Evolutionary conservation across 2,113 vertebrate genomes (phyloP).

Genomic region (Dromiciops gliroides): DNA sequence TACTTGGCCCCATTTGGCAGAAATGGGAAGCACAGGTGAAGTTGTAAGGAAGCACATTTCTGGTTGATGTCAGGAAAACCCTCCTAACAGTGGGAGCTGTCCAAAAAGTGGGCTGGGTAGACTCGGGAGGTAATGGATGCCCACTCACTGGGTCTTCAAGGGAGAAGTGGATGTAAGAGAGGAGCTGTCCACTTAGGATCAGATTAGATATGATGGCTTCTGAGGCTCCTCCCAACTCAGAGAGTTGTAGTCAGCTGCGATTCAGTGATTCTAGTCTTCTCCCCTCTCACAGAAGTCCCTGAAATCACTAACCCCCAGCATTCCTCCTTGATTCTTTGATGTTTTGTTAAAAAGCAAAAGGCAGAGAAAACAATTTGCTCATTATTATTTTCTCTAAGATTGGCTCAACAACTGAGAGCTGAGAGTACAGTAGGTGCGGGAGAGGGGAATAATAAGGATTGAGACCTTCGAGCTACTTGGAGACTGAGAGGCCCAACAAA

Average conservation of each 20-base stretch:
- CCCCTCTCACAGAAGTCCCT: background rate
- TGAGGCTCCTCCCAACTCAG: background rate
- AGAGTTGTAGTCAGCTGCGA: background rate
- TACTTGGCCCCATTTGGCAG: background rate
- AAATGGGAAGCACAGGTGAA: background rate
- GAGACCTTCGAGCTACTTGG: background rate
- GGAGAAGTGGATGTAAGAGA: background rate
- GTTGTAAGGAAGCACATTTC: background rate
- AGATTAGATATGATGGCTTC: background rate
- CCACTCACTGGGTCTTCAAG: background rate
- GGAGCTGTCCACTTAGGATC: background rate
- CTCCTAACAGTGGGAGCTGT: background rate
- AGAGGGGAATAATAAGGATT: background rate
- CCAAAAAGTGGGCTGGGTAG: background rate
- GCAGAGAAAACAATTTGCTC: background rate
- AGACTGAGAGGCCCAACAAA: background rate
- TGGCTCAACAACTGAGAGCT: background rate
- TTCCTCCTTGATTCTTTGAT: background rate
- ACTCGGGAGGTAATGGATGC: background rate
- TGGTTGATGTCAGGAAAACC: background rate
- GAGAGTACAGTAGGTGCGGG: background rate
- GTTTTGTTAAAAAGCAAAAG: background rate
- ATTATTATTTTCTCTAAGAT: background rate
- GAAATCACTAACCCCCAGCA: background rate
- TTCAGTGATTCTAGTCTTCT: background rate